Evolutionary conservation across 1,140 invertebrate genomes (phyloP).

Genomic region (Musca vetustissima): DNA sequence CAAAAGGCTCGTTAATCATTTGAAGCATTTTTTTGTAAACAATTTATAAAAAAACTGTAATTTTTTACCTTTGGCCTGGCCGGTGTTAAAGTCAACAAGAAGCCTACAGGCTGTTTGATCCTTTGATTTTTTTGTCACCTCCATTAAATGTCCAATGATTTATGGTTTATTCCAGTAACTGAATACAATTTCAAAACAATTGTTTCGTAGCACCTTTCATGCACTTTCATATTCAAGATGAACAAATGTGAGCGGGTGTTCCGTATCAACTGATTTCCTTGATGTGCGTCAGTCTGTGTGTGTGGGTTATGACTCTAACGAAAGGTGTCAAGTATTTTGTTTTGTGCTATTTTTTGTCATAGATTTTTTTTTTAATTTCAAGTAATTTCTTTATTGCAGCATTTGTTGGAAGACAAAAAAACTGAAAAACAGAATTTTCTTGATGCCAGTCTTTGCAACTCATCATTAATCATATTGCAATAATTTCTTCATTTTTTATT

Average conservation of each 20-base stretch:
- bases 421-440: too few species aligned
- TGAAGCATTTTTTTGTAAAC: too few species aligned
- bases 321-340: slow-evolving; percentile 18
- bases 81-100: background rate
- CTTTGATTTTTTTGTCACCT: slow-evolving; percentile 6
- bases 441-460: background rate
- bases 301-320: background rate
- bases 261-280: background rate
- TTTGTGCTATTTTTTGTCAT: background rate
- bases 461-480: slow-evolving; percentile 7
- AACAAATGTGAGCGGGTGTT: background rate
- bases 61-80: background rate
- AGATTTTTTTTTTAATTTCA: background rate
- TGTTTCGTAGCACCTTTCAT: background rate
- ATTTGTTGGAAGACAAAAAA: too few species aligned
- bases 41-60: background rate
- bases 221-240: background rate
- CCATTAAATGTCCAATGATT: background rate
- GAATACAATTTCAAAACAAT: background rate
- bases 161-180: background rate
- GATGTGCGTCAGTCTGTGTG: too few species aligned
- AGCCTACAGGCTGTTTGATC: background rate
- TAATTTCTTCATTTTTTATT: background rate
- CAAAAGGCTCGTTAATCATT: background rate
- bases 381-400: background rate